Conservation (phyloP, 2,888 invertebrate genomes). For the Gastrophysa polygoni region DNA sequence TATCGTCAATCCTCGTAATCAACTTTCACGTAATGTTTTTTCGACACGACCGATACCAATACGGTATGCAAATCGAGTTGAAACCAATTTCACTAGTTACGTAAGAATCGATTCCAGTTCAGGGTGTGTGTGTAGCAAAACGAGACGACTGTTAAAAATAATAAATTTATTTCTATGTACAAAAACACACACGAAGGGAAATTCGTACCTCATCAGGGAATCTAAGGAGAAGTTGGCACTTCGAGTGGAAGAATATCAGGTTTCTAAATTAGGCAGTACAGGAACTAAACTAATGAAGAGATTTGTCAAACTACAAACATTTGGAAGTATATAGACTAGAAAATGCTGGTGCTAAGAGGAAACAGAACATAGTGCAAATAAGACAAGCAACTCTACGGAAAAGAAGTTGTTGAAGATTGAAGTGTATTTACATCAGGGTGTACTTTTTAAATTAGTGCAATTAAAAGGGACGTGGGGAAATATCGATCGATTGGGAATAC, state of each 20-base stretch:
- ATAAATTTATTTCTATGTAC: constrained; percentile 25
- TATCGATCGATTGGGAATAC: too few species aligned
- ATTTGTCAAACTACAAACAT: too few species aligned
- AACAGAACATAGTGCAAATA: too few species aligned
- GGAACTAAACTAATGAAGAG: too few species aligned
- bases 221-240: constrained; percentile 26
- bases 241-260: constrained; percentile 30
- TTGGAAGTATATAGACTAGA: too few species aligned
- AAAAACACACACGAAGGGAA: constrained; percentile 24
- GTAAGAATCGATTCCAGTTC: background rate
- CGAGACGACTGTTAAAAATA: constrained; percentile 11
- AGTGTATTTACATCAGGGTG: too few species aligned
- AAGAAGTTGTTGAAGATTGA: too few species aligned
- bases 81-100: background rate
- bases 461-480: too few species aligned
- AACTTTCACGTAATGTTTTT: constrained; percentile 12
- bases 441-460: too few species aligned
- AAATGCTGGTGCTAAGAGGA: too few species aligned
- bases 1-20: background rate
- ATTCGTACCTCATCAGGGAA: constrained; percentile 9
- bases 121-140: background rate
- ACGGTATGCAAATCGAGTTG: background rate
- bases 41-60: background rate
- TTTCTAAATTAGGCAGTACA: too few species aligned
- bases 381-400: too few species aligned